Percentiles rank a stretch among this genome's conserved stretches.
These are phyloP conservation scores for Drosophila novamexicana DNA, from an alignment of 1,140 invertebrate species.

Conservation along the genomic window DNA sequence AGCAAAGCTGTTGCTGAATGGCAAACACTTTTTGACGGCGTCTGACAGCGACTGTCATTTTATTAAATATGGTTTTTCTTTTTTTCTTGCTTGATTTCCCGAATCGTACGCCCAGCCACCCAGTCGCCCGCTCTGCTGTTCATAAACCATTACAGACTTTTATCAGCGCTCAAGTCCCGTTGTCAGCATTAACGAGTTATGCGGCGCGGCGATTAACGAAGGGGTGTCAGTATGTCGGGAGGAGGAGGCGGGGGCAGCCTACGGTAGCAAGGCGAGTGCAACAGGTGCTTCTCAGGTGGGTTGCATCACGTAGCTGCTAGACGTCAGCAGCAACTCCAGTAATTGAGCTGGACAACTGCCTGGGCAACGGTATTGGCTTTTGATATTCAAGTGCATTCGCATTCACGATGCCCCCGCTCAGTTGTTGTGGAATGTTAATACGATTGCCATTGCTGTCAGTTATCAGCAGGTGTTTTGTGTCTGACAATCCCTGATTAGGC, in stretches of 20 bases:
- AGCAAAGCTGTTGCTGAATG: constrained; percentile 60
- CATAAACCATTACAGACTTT: constrained; percentile 46
- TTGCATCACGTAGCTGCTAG: constrained; percentile 64
- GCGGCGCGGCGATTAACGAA: constrained; percentile 64
- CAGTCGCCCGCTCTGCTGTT: constrained; percentile 9
- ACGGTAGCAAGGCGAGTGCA: constrained; percentile 52
- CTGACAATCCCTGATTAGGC: constrained; percentile 25
- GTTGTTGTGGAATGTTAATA: constrained; percentile 16
- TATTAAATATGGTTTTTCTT: constrained; percentile 79
- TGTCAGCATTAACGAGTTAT: constrained; percentile 79
- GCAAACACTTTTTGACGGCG: constrained; percentile 70
- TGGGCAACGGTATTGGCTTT: constrained; percentile 45
- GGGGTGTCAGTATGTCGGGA: neutral
- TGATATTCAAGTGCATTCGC: constrained; percentile 66
- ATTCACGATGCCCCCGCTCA: constrained; percentile 25
- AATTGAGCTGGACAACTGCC: constrained; percentile 67
- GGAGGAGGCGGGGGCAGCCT: neutral
- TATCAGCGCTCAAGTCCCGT: constrained; percentile 78
- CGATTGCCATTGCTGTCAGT: constrained; percentile 1
- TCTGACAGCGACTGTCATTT: constrained; percentile 80
- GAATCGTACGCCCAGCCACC: constrained; percentile 29
- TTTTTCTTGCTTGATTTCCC: constrained; percentile 49
- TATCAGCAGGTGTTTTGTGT: constrained; percentile 15
- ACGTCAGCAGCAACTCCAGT: constrained; percentile 68
- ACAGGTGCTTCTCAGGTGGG: constrained; percentile 69